Conservation (phyloP, 2,888 invertebrate species). For the Agrilus biguttatus region DNA sequence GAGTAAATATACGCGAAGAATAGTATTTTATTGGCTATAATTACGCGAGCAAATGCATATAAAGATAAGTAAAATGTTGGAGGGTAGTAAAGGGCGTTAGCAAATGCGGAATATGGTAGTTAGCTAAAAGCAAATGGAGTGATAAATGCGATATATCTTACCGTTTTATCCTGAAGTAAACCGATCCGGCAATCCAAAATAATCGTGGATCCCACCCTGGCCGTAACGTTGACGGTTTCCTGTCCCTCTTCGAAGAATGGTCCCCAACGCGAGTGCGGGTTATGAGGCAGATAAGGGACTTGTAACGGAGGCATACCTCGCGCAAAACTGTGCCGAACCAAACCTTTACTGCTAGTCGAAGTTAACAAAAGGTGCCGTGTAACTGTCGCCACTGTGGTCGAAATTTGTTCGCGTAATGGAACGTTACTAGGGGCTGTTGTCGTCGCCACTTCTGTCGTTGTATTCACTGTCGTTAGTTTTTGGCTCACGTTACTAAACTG, state of each 20-base stretch:
- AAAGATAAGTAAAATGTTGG: too few species aligned
- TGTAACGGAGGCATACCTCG: conserved; percentile 22
- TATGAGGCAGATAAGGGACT: conserved; percentile 35
- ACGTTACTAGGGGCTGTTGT: neutral
- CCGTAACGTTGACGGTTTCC: conserved; percentile 39
- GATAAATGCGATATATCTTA: conserved; percentile 20
- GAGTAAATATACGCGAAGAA: neutral
- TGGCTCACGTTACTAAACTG: too few species aligned
- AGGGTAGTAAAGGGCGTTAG: too few species aligned
- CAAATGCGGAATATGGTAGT: too few species aligned
- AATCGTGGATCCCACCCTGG: conserved; percentile 41
- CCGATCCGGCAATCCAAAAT: conserved; percentile 44
- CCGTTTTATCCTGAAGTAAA: conserved; percentile 44
- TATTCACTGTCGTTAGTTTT: too few species aligned
- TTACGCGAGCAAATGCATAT: too few species aligned
- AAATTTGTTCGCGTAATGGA: neutral
- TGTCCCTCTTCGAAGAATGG: conserved; percentile 47
- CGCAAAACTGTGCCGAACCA: conserved; percentile 19
- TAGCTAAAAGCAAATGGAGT: too few species aligned
- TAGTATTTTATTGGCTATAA: too few species aligned
- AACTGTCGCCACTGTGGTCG: conserved; percentile 3
- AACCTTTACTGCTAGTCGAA: conserved; percentile 11
- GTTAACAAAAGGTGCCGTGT: conserved; percentile 1
- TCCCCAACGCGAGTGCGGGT: conserved; percentile 39
- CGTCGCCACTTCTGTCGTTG: neutral